Evolutionary conservation across 2,797 vertebrate species (phyloP).

Genomic region (Allobates femoralis): DNA sequence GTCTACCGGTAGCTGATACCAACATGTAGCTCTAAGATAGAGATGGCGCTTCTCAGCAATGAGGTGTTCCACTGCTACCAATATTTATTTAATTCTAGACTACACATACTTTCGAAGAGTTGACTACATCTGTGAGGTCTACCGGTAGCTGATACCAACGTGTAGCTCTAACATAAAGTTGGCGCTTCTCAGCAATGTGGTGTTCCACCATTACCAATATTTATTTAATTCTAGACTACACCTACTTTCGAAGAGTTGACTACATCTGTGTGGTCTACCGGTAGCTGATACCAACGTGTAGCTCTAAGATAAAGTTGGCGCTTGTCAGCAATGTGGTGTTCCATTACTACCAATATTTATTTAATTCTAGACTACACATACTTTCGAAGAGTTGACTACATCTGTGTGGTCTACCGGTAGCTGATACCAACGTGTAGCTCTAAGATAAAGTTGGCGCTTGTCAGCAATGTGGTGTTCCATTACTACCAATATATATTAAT

Average conservation of each 20-base stretch:
- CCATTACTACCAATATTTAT: not conserved
- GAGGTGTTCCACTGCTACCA: conserved; percentile 34
- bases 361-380: not conserved
- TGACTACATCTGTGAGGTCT: not conserved
- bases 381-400: not conserved
- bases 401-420: not conserved
- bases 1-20: not conserved
- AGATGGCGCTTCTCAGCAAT: no score
- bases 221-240: not conserved
- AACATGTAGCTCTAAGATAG: not conserved
- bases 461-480: conserved; percentile 54
- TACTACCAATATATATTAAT: not conserved
- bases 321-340: no score
- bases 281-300: not conserved
- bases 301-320: no score
- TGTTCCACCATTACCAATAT: conserved; percentile 8
- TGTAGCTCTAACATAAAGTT: no score
- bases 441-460: no score
- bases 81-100: not conserved
- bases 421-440: not conserved
- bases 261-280: not conserved
- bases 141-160: not conserved
- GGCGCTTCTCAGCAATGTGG: no score
- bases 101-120: not conserved
- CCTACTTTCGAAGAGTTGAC: not conserved